A percentile compares a stretch with the other conserved stretches of the same genome.
phyloP scores from a whole-genome alignment of 2,113 vertebrate genomes.

The Galemys pyrenaicus region DNA sequence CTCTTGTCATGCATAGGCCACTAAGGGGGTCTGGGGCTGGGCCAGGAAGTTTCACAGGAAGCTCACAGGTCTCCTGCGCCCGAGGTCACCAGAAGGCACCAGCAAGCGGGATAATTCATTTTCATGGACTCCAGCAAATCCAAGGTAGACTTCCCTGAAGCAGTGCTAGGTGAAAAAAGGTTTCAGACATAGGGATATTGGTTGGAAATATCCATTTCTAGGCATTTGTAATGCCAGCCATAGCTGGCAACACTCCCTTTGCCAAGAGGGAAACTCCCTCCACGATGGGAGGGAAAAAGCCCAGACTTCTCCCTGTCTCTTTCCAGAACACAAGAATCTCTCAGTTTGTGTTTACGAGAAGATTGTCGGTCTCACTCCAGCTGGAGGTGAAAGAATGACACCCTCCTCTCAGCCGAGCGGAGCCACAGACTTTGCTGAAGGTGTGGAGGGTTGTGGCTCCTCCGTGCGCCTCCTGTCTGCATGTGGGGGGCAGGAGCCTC shows the following conservation, averaged over 20 bases:
- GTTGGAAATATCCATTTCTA: constrained; percentile 61
- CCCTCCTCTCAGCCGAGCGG: constrained; percentile 46
- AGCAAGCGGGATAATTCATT: neutral
- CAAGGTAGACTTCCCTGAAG: neutral
- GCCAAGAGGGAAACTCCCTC: constrained; percentile 81
- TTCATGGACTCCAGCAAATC: neutral
- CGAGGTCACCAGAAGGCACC: neutral
- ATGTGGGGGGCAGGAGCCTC: neutral
- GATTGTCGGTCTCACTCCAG: constrained; percentile 80
- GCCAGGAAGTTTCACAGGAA: neutral
- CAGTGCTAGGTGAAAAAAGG: neutral
- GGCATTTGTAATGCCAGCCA: constrained; percentile 25
- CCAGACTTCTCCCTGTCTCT: constrained; percentile 77
- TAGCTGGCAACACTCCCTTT: constrained; percentile 70
- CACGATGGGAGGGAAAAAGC: constrained; percentile 75
- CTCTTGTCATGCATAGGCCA: accelerated
- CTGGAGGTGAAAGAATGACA: constrained; percentile 77
- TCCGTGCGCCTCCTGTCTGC: neutral
- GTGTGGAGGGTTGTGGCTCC: neutral
- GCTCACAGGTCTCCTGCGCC: neutral
- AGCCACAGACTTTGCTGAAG: constrained; percentile 59
- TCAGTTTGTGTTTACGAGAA: constrained; percentile 83
- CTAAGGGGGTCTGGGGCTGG: accelerated
- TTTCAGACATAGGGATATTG: neutral
- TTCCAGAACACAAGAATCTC: constrained; percentile 85